Percentiles rank a stretch among this genome's conserved stretches.
These are phyloP conservation scores for Prinia subflava DNA, from an alignment of 2,113 vertebrate genomes.

Conservation along the genomic window DNA sequence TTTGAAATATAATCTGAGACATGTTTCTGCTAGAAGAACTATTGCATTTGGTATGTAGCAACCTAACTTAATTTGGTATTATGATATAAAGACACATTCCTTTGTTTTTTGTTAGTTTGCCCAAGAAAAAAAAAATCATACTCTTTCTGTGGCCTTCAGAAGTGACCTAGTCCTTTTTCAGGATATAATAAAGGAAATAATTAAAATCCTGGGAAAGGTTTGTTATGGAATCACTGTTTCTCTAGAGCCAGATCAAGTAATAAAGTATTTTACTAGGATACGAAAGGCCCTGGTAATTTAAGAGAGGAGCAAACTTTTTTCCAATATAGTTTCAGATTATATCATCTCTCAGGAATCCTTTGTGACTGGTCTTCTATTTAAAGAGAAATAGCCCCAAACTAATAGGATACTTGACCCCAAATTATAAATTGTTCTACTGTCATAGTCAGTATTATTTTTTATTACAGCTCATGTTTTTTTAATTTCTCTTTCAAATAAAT, in stretches of 20 bases:
- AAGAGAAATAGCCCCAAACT: constrained; percentile 61
- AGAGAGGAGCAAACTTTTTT: constrained; percentile 61
- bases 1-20: neutral
- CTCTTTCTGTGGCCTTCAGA: constrained; percentile 24
- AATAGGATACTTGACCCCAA: constrained; percentile 59
- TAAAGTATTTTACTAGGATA: constrained; percentile 65
- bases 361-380: constrained; percentile 62
- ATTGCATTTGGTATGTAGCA: neutral
- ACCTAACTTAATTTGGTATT: neutral
- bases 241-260: constrained; percentile 68
- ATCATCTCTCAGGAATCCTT: constrained; percentile 67
- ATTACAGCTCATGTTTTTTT: constrained; percentile 49
- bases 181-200: constrained; percentile 61
- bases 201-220: constrained; percentile 60
- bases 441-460: constrained; percentile 36
- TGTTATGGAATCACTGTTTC: constrained; percentile 59
- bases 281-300: constrained; percentile 61
- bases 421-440: constrained; percentile 68
- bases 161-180: constrained; percentile 49
- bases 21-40: neutral
- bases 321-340: constrained; percentile 63
- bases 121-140: neutral
- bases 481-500: constrained; percentile 59
- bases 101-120: constrained; percentile 31
- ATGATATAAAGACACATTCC: neutral